Evolutionary conservation across 2,797 vertebrate species (phyloP), one percentile per base, ranked within the genome.

Genomic region (Spea hammondii): DNA sequence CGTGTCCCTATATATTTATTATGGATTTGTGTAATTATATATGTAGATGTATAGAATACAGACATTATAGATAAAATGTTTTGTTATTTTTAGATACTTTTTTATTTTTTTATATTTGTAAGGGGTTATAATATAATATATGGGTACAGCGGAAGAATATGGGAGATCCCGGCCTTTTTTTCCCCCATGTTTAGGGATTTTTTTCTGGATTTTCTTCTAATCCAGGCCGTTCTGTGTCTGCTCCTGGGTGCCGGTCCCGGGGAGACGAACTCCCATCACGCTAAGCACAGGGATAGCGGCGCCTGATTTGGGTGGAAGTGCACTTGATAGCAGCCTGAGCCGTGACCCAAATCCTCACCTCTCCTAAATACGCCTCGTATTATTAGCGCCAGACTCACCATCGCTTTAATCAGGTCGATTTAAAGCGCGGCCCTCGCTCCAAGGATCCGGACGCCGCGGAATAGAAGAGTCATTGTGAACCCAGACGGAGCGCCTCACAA

Each of bases 291-390:
- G 32, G 32, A 32, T 32, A 32, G 32, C 32, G 1, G 32, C 32
- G 32, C 32, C 32, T 32, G 32, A 32, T 32, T 32, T 32, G 32
- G 32, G 49, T 5, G 7, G 49, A 32, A 59, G 32, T 8, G 54
- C 70, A 60, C 55, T 72, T 72, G 70, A 72, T 72, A 72, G 4
- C 70, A 48, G 70, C 70, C 62, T 72, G 55, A 72, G 8, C 70
- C 62, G 46, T 72, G 70, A 72, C 70, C 70, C 12, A 10, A 13
- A 54, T 57, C 70, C 44, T 72, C 70, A 57, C 11, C 70, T 54
- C 53, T 46, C 46, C n/a, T 57, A 59, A 57, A 55, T 11, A 46
- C 44, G 4, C 12, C 70, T 13, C 0, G n/a, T 72, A 48, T 72
- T 72, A 72, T 14, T 72, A 62, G 44, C n/a, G 59, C 59, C 59